Evolutionary conservation across 2,888 invertebrate genomes (phyloP).

Genomic region (Lasioglossum villosulum): DNA sequence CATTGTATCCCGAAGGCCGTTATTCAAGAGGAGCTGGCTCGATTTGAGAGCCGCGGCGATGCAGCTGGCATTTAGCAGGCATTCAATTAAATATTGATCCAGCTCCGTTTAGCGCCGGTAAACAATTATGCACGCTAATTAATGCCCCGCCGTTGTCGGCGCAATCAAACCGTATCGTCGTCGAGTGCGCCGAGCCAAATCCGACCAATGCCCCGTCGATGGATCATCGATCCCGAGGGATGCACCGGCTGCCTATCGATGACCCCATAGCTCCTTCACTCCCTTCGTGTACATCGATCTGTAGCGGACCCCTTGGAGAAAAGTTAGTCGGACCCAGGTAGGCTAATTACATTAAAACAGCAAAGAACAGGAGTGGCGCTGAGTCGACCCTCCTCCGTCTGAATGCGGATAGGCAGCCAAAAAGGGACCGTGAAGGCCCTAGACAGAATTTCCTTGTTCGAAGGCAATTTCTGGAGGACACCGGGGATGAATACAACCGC

Average conservation of each 20-base stretch:
- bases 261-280: constrained; percentile 1
- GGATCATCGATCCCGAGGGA: constrained; percentile 64
- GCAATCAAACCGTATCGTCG: constrained; percentile 81
- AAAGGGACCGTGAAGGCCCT: too few relatives aligned
- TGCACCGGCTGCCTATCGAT: constrained; percentile 16
- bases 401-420: too few relatives aligned
- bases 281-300: background rate
- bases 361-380: too few relatives aligned
- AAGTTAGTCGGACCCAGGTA: too few relatives aligned
- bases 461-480: too few relatives aligned
- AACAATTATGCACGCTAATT: constrained; percentile 84
- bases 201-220: constrained; percentile 62
- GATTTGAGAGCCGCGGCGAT: constrained; percentile 78
- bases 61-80: constrained; percentile 81
- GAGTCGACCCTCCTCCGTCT: too few relatives aligned
- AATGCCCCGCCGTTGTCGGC: constrained; percentile 80
- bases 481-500: too few relatives aligned
- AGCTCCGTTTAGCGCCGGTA: constrained; percentile 81
- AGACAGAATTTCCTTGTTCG: too few relatives aligned
- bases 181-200: constrained; percentile 75
- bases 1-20: constrained; percentile 70
- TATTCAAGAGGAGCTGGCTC: constrained; percentile 75
- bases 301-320: too few relatives aligned
- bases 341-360: too few relatives aligned
- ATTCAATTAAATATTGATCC: constrained; percentile 84